A percentile compares a stretch with the other conserved stretches of the same genome.
phyloP scores from a whole-genome alignment of 2,888 invertebrate genomes.

The Danaus chrysippus region DNA sequence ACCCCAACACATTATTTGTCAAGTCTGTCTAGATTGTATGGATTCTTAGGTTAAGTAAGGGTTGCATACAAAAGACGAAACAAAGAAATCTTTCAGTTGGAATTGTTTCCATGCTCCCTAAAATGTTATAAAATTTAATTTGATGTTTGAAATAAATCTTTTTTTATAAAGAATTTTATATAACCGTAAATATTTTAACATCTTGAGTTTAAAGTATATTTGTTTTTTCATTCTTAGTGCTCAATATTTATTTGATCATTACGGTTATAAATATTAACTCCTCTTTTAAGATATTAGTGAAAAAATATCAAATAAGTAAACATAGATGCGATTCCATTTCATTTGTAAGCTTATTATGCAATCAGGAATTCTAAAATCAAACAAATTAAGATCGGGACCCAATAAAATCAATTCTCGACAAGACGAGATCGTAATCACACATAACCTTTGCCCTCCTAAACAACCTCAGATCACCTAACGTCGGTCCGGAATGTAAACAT shows the following conservation, averaged over 20 bases:
- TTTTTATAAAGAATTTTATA: no score
- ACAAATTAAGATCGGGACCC: constrained; percentile 26
- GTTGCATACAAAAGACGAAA: constrained; percentile 6
- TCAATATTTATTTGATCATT: no score
- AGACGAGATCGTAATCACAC: constrained; percentile 69
- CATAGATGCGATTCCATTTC: no score
- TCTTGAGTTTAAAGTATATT: no score
- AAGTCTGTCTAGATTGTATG: constrained; percentile 9
- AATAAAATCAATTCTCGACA: constrained; percentile 63
- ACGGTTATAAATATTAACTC: no score
- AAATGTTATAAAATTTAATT: not conserved
- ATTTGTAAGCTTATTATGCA: constrained; percentile 4
- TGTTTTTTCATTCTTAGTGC: no score
- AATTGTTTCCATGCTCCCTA: not conserved
- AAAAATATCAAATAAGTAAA: no score
- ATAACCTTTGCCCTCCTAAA: constrained; percentile 69
- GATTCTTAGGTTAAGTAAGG: constrained; percentile 7
- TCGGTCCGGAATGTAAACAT: constrained; percentile 75
- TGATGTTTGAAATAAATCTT: not conserved
- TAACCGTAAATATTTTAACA: no score
- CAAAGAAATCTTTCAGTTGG: constrained; percentile 6
- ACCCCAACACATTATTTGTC: constrained; percentile 9
- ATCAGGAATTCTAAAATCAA: constrained; percentile 21
- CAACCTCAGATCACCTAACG: constrained; percentile 60
- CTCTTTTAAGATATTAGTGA: no score